These are phyloP conservation scores for Ips typographus DNA, from an alignment of 1,140 invertebrate species.

Conservation along the genomic window DNA sequence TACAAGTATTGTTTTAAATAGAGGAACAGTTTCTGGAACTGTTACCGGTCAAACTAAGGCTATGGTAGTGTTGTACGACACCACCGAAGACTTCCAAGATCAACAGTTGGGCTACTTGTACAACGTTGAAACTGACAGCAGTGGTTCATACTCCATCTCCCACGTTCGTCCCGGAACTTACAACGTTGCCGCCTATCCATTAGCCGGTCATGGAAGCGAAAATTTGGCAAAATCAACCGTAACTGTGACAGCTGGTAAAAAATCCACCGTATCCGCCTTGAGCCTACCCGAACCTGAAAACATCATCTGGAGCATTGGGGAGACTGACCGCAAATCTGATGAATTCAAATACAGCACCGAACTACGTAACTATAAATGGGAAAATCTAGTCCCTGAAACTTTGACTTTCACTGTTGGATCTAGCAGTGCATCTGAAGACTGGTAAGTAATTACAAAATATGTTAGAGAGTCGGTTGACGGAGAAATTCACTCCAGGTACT, in stretches of 20 bases:
- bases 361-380: conserved; percentile 14
- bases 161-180: conserved; percentile 19
- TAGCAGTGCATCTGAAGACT: conserved; percentile 4
- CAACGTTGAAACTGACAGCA: conserved; percentile 8
- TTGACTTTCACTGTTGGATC: conserved; percentile 12
- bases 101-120: conserved; percentile 15
- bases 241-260: conserved; percentile 17
- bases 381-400: conserved; percentile 8
- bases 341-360: conserved; percentile 20
- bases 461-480: background rate
- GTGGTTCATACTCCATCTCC: conserved; percentile 2
- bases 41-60: conserved; percentile 9
- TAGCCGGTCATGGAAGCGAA: conserved; percentile 21
- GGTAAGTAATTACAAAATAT: conserved; percentile 4
- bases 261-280: background rate
- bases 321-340: conserved; percentile 9
- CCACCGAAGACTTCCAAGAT: conserved; percentile 4
- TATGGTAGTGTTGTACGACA: conserved; percentile 9
- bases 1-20: background rate
- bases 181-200: conserved; percentile 10
- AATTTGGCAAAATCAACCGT: conserved; percentile 9
- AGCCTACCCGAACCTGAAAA: conserved; percentile 3
- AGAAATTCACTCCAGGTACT: conserved; percentile 4
- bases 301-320: conserved; percentile 16
- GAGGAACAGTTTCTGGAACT: conserved; percentile 17